Evolutionary conservation across 1,140 invertebrate genomes (phyloP).

Genomic region (Helicorthomorpha holstii): DNA sequence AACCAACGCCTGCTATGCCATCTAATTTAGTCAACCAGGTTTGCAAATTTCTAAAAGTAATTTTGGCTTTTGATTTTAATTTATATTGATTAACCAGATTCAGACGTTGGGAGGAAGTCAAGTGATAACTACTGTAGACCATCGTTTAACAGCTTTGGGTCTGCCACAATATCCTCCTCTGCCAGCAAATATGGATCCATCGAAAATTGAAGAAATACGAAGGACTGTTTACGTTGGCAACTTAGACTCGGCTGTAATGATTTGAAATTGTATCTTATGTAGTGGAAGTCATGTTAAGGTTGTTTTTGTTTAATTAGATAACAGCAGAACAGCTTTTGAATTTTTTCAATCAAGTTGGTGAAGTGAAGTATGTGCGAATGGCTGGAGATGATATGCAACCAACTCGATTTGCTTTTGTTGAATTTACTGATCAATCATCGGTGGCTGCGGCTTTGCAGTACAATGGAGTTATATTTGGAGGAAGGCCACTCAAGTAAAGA

Average conservation of each 20-base stretch:
- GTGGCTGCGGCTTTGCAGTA: constrained; percentile 68
- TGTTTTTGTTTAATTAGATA: constrained; percentile 14
- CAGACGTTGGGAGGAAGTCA: constrained; percentile 63
- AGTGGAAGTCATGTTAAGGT: background rate
- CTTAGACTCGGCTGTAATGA: constrained; percentile 41
- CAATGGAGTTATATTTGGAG: constrained; percentile 56
- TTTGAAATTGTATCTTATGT: background rate
- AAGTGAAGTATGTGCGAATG: constrained; percentile 89
- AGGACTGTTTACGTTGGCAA: constrained; percentile 69
- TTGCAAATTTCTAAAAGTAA: constrained; percentile 1
- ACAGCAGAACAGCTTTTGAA: constrained; percentile 59
- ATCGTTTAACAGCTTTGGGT: constrained; percentile 60
- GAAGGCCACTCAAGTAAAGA: constrained; percentile 32
- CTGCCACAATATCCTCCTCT: constrained; percentile 82
- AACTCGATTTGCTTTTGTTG: constrained; percentile 65
- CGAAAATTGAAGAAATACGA: constrained; percentile 90
- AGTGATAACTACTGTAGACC: constrained; percentile 79
- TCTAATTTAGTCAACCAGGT: constrained; percentile 67
- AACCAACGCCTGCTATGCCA: constrained; percentile 67
- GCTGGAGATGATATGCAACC: constrained; percentile 63
- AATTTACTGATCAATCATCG: constrained; percentile 80
- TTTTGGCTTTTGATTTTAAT: background rate
- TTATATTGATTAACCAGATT: constrained; percentile 31
- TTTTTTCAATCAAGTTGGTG: constrained; percentile 68
- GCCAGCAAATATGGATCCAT: constrained; percentile 70